These are phyloP conservation scores for Bufo gargarizans DNA, from an alignment of 2,113 vertebrate genomes.

Conservation along the genomic window DNA sequence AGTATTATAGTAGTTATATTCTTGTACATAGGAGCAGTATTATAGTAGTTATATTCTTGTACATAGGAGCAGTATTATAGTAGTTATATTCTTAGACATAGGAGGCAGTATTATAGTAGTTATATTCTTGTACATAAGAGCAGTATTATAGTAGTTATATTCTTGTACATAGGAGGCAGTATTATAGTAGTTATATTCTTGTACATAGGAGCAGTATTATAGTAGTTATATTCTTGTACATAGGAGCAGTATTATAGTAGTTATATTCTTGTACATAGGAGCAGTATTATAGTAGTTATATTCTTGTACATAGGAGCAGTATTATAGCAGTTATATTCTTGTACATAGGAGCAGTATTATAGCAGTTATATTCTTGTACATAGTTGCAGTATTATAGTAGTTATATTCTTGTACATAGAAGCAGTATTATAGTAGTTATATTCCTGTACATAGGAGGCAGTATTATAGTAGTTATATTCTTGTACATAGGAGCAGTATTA, in stretches of 20 bases:
- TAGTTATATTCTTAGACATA: background rate
- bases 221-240: background rate
- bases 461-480: too few relatives aligned
- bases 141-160: conserved; percentile 9
- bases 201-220: background rate
- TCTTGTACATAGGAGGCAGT: background rate
- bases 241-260: background rate
- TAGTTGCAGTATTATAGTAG: background rate
- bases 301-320: background rate
- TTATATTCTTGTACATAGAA: too few relatives aligned
- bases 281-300: too few relatives aligned
- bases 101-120: background rate
- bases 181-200: conserved; percentile 11
- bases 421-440: too few relatives aligned
- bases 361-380: conserved; percentile 2
- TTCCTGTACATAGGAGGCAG: too few relatives aligned
- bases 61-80: background rate
- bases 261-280: background rate
- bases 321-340: conserved; percentile 2
- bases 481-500: too few relatives aligned
- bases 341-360: background rate
- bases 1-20: conserved; percentile 4
- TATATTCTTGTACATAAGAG: background rate
- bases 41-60: conserved; percentile 1
- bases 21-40: background rate